Percentiles rank a stretch among this genome's conserved stretches.
Evolutionary conservation across 2,113 vertebrate genomes (phyloP).

Genomic region (Motacilla alba): DNA sequence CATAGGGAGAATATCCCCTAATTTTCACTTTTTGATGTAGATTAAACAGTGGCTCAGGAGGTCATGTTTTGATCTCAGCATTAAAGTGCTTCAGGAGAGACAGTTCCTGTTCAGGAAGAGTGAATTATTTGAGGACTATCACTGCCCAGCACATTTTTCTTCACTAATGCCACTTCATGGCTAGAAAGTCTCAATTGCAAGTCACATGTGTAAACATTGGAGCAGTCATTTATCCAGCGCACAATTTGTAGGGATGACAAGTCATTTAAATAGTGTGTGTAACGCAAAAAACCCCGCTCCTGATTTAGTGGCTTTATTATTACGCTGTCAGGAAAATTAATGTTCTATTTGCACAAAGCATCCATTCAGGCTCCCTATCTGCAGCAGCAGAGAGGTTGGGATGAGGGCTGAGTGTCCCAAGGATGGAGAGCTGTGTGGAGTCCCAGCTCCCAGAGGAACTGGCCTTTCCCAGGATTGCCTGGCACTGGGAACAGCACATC

Average conservation of each 20-base stretch:
- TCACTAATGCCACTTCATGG: background rate
- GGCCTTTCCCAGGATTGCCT: background rate
- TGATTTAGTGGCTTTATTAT: constrained; percentile 61
- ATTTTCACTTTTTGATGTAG: background rate
- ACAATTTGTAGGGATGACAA: constrained; percentile 16
- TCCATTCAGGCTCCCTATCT: background rate
- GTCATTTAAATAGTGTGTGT: constrained; percentile 39
- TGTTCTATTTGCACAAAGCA: constrained; percentile 39
- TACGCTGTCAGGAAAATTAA: constrained; percentile 51
- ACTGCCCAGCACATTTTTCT: background rate
- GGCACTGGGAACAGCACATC: background rate
- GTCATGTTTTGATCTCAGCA: background rate
- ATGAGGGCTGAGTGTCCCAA: background rate
- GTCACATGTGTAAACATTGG: background rate
- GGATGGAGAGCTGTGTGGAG: background rate
- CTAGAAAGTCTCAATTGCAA: background rate
- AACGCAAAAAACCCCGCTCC: background rate
- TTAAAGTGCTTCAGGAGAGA: background rate
- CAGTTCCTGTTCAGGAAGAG: background rate
- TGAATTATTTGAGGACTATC: background rate
- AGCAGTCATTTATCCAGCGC: background rate
- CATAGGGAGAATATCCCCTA: background rate
- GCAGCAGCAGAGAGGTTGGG: background rate
- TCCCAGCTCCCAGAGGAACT: background rate
- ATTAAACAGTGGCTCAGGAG: background rate